phyloP scores from a whole-genome alignment of 2,113 vertebrate species.

The Rynchops niger region DNA sequence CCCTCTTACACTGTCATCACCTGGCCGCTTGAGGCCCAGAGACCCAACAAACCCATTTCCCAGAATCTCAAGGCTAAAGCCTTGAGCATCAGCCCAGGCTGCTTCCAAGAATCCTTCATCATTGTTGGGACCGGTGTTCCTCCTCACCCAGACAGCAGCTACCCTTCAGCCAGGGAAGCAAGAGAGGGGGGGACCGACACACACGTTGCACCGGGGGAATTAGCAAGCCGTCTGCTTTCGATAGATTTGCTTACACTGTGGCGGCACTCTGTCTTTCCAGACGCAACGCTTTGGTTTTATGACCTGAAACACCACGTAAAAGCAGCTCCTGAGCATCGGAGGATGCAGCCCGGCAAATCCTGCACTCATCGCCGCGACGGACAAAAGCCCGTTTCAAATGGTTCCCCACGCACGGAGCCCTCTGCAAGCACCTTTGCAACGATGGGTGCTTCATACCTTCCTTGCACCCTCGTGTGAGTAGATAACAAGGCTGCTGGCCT shows the following conservation, averaged over 20 bases:
- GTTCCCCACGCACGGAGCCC: accelerated
- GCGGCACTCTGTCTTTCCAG: background rate
- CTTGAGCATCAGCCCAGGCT: background rate
- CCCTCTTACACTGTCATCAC: background rate
- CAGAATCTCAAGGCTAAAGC: background rate
- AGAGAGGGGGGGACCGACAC: background rate
- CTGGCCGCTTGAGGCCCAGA: background rate
- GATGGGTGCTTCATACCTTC: background rate
- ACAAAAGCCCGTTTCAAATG: background rate
- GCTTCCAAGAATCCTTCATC: background rate
- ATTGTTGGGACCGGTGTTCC: background rate
- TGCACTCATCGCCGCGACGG: accelerated
- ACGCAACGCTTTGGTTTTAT: background rate
- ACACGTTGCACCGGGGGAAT: accelerated
- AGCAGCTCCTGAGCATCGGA: background rate
- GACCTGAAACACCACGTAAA: background rate
- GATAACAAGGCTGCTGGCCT: background rate
- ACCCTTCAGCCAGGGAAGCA: background rate
- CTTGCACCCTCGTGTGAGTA: background rate
- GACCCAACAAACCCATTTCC: background rate
- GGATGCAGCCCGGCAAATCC: background rate
- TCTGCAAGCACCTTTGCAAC: background rate
- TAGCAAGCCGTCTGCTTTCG: background rate
- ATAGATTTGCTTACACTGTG: background rate
- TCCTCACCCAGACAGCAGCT: background rate